These are phyloP conservation scores for Lithophane semibrunnea DNA, from an alignment of 2,888 invertebrate species.

Conservation along the genomic window DNA sequence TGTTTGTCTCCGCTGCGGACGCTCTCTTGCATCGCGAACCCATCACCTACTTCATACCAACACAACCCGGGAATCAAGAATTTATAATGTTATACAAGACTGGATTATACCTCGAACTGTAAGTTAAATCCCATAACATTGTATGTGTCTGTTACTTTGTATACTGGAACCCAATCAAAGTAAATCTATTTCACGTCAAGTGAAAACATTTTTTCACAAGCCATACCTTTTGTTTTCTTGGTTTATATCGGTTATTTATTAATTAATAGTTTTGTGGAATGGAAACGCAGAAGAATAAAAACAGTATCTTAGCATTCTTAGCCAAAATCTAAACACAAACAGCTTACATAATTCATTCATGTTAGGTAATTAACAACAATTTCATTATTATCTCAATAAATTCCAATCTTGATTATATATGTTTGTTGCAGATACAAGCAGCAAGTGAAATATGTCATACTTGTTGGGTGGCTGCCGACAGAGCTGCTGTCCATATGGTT, in stretches of 20 bases:
- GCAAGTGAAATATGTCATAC: not conserved
- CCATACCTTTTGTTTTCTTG: slow-evolving; percentile 3
- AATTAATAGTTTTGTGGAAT: not conserved
- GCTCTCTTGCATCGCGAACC: not conserved
- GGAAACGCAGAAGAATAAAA: not conserved
- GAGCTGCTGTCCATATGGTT: slow-evolving; percentile 11
- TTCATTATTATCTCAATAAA: not conserved
- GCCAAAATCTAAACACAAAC: not conserved
- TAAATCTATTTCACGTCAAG: not conserved
- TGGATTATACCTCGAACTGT: not conserved
- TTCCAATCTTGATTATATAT: not conserved
- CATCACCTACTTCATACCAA: not conserved
- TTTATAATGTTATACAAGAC: slow-evolving; percentile 5
- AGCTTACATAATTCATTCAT: not conserved
- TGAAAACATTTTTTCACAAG: not conserved
- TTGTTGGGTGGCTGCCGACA: slow-evolving; percentile 16
- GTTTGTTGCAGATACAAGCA: slow-evolving; percentile 1
- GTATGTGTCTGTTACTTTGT: not conserved
- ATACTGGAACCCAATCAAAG: not conserved
- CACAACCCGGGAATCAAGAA: not conserved
- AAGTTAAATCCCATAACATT: not conserved
- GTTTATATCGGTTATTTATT: not conserved
- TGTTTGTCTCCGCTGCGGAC: slow-evolving; percentile 1
- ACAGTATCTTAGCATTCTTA: not conserved
- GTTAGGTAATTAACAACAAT: not conserved